Conservation (phyloP, 2,113 vertebrate species). For the Elephantulus edwardii region DNA sequence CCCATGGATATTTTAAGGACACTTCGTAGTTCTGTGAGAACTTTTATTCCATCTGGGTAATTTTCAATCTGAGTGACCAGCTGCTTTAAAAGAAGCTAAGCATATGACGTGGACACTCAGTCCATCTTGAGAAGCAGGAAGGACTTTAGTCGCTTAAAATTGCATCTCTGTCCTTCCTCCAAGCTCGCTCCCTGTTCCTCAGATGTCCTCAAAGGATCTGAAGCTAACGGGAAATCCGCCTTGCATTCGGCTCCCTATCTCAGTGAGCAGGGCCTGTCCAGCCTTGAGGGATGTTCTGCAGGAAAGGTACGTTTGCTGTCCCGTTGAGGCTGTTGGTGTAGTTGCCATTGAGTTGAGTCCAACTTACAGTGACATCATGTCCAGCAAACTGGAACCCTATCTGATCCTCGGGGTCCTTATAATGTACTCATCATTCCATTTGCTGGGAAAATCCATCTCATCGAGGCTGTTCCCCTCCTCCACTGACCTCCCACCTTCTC, state of each 20-base stretch:
- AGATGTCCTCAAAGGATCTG: background rate
- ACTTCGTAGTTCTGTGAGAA: constrained; percentile 72
- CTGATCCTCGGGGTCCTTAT: no score
- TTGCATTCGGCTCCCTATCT: background rate
- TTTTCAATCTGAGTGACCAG: constrained; percentile 75
- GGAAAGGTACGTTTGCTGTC: no score
- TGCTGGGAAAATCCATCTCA: no score
- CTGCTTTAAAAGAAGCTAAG: constrained; percentile 71
- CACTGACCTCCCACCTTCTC: no score
- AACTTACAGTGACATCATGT: no score
- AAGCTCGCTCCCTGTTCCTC: background rate
- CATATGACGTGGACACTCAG: constrained; percentile 59
- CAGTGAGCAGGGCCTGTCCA: background rate
- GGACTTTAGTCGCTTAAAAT: constrained; percentile 45
- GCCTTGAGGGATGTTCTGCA: no score
- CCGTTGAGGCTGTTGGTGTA: no score
- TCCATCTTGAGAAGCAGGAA: constrained; percentile 64
- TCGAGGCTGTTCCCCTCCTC: no score
- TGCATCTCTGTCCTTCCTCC: background rate
- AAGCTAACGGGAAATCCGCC: background rate
- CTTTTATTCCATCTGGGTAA: constrained; percentile 76
- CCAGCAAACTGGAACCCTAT: no score
- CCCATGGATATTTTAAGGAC: constrained; percentile 62
- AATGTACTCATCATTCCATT: no score
- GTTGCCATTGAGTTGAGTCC: no score